Conservation (phyloP, 2,888 invertebrate species). For the Drosophila niveifrons region DNA sequence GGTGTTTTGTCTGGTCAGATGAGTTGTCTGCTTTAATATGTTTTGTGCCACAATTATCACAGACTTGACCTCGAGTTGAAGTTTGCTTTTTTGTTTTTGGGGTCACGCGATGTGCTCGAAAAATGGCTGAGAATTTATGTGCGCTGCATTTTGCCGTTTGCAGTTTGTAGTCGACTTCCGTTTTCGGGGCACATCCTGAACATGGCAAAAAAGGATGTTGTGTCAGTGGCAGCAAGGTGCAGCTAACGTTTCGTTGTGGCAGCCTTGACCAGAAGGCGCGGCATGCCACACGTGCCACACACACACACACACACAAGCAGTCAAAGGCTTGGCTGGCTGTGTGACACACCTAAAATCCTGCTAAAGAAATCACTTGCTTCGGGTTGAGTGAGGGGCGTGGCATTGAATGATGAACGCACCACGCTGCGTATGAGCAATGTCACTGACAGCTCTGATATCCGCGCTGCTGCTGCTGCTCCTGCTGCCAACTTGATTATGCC, state of each 20-base stretch:
- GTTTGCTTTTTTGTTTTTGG: not conserved
- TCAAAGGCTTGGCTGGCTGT: conserved; percentile 50
- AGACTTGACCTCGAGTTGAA: not conserved
- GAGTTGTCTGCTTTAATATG: conserved; percentile 22
- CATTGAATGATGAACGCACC: conserved; percentile 36
- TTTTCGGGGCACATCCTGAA: conserved; percentile 40
- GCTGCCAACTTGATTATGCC: conserved; percentile 43
- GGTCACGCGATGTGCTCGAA: conserved; percentile 27
- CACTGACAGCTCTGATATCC: not conserved
- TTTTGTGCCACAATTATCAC: conserved; percentile 23
- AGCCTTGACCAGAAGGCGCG: conserved; percentile 39
- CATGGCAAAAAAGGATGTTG: conserved; percentile 46
- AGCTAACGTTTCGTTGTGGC: not conserved
- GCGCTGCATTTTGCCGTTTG: conserved; percentile 12
- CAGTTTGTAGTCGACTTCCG: conserved; percentile 36
- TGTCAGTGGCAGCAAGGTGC: conserved; percentile 17
- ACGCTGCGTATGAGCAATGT: conserved; percentile 55
- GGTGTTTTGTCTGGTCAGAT: conserved; percentile 21
- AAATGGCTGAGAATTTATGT: conserved; percentile 30
- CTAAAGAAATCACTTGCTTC: conserved; percentile 40
- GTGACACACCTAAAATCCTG: conserved; percentile 56
- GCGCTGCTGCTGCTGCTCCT: not conserved
- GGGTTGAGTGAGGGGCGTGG: conserved; percentile 30
- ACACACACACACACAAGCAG: not conserved
- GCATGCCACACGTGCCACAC: conserved; percentile 42